Base-by-base conservation (phyloP, 2,888 invertebrate genomes). In the Ctena decussata region DNA sequence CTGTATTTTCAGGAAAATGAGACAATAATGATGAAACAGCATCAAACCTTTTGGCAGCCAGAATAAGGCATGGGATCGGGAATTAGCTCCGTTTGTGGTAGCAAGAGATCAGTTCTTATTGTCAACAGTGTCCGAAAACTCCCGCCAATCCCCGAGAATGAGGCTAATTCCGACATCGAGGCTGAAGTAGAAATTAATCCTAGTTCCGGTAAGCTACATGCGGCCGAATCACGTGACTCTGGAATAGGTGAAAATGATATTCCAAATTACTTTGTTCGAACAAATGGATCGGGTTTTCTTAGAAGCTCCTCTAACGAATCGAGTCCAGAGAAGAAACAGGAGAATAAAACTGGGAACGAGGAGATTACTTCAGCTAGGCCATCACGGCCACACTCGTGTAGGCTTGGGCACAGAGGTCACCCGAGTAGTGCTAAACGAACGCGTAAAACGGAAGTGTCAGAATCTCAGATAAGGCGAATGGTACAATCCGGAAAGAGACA, bases 191-290 rank as follows among this genome's bases (percentile, higher is more conserved):
- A 89, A 65, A 87, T 87, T 24, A 78, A 85, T 12, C 80, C 83
- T 27, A 60, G 49, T 8, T 84, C 91, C 0, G 87, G 89, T 39
- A 91, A 91, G 79, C 82, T 91, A 35, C 91, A 90, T 77, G 86
- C 90, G 15, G 90, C 90, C 12, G 89, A 89, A 60, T 91, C 91
- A 21, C 86, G 90, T 44, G 91, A 91, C 72, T 91, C 91, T 32
- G 91, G 91, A 1, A 91, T 91, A 18, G 91, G 89, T 18, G 91
- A 91, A 84, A 91, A 90, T 46, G 91, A 91, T 57, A 83, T 91
- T 69, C 90, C 89, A 15, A 86, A 89, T 57, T 86, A 86, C 60
- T 83, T 74, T 35, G 85, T 71, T 49, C 86, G 69, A 69, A 57
- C 37, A 65, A 85, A 77, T 71, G 77, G 74, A 65, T 83, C 77